These are phyloP conservation scores for Drosophila grimshawi DNA, from an alignment of 1,140 invertebrate species.

Conservation along the genomic window DNA sequence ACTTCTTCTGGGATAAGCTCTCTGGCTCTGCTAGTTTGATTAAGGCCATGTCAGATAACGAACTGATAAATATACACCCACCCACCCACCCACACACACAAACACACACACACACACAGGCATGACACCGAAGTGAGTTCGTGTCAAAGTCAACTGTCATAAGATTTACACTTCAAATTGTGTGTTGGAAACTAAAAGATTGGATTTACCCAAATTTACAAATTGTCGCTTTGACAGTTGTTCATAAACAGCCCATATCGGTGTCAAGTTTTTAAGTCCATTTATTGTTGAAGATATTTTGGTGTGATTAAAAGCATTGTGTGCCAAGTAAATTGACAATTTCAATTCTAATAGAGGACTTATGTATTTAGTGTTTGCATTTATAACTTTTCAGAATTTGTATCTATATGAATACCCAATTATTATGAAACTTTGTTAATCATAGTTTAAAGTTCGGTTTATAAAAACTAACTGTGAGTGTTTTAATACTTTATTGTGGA, in stretches of 20 bases:
- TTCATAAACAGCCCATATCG: background rate
- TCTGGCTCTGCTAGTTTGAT: constrained; percentile 16
- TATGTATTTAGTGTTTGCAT: too few relatives aligned
- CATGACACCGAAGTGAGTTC: background rate
- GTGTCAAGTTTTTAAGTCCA: background rate
- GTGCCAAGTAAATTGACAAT: background rate
- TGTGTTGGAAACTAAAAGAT: constrained; percentile 11
- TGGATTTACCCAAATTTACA: background rate
- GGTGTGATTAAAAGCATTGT: background rate
- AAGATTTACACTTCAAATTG: background rate
- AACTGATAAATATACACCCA: constrained; percentile 14
- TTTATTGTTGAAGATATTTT: background rate
- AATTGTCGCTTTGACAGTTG: constrained; percentile 1
- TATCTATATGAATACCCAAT: too few relatives aligned
- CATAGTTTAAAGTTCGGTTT: too few relatives aligned
- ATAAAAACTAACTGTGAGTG: too few relatives aligned
- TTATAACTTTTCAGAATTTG: too few relatives aligned
- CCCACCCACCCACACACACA: background rate
- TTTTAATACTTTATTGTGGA: too few relatives aligned
- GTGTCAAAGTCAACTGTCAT: constrained; percentile 25
- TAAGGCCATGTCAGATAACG: constrained; percentile 26
- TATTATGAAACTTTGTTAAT: too few relatives aligned
- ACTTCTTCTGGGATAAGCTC: background rate
- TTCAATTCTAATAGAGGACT: too few relatives aligned
- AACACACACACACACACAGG: background rate